These are phyloP conservation scores for Sturnus vulgaris DNA, from an alignment of 2,113 vertebrate genomes.

Conservation along the genomic window DNA sequence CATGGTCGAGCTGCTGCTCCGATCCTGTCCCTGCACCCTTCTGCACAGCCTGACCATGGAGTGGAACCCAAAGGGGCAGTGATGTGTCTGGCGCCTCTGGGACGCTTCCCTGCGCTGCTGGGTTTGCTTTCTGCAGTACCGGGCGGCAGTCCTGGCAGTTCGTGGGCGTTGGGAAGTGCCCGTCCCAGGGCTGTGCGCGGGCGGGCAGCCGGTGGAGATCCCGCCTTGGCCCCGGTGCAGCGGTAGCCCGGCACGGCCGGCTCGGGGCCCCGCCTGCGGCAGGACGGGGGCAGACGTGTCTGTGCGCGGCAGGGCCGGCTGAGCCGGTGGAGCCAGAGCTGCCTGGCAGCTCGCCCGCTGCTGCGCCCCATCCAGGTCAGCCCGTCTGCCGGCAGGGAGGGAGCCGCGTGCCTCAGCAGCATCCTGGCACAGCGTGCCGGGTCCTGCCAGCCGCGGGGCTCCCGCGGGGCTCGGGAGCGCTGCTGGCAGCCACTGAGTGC, in stretches of 20 bases:
- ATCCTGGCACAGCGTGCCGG: background rate
- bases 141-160: background rate
- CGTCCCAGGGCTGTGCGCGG: background rate
- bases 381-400: background rate
- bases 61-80: background rate
- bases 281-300: background rate
- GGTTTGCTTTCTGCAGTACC: background rate
- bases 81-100: background rate
- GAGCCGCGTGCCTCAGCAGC: conserved; percentile 41
- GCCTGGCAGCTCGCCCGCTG: background rate
- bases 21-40: background rate
- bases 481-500: background rate
- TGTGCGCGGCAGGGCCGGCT: background rate
- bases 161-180: background rate
- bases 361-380: conserved; percentile 31
- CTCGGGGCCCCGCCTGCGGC: background rate
- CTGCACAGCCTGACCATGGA: accelerated
- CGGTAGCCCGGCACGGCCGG: accelerated
- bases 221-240: background rate
- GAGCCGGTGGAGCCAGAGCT: conserved; percentile 27
- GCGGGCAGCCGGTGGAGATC: background rate
- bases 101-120: background rate
- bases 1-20: accelerated
- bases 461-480: background rate
- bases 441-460: background rate